phyloP scores from a whole-genome alignment of 2,113 vertebrate species.

The Siniperca knerii region DNA sequence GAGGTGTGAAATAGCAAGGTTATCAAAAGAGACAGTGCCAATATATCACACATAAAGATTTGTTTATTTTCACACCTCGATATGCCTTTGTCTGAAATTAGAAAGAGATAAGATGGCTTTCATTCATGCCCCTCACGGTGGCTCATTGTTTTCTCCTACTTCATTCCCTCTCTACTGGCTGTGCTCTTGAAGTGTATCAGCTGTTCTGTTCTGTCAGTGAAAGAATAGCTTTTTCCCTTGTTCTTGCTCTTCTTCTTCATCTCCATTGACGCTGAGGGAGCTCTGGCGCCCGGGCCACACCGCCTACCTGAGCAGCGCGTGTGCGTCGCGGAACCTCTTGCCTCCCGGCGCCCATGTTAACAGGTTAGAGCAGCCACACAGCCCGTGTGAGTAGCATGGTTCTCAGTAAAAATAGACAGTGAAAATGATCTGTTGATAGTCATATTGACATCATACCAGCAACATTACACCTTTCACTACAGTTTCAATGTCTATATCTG shows the following conservation, averaged over 20 bases:
- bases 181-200: slow-evolving; percentile 39
- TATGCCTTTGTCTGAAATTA: slow-evolving; percentile 5
- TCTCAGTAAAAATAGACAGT: no score
- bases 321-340: no score
- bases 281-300: background rate
- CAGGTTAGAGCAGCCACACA: no score
- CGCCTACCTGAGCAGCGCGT: no score
- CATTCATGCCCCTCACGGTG: slow-evolving; percentile 1
- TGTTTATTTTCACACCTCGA: slow-evolving; percentile 21
- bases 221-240: slow-evolving; percentile 23
- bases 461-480: no score
- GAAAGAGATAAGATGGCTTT: slow-evolving; percentile 20
- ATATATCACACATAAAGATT: background rate
- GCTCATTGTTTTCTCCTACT: slow-evolving; percentile 42
- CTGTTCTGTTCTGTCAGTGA: slow-evolving; percentile 24
- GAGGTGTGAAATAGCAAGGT: slow-evolving; percentile 12
- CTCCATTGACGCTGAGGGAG: slow-evolving; percentile 27
- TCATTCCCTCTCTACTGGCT: background rate
- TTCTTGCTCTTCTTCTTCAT: slow-evolving; percentile 31
- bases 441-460: no score
- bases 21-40: background rate
- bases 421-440: no score
- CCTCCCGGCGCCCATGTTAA: no score
- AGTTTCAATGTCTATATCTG: no score
- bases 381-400: no score